Evolutionary conservation across 2,113 vertebrate species (phyloP).

Genomic region (Gopherus evgoodei): DNA sequence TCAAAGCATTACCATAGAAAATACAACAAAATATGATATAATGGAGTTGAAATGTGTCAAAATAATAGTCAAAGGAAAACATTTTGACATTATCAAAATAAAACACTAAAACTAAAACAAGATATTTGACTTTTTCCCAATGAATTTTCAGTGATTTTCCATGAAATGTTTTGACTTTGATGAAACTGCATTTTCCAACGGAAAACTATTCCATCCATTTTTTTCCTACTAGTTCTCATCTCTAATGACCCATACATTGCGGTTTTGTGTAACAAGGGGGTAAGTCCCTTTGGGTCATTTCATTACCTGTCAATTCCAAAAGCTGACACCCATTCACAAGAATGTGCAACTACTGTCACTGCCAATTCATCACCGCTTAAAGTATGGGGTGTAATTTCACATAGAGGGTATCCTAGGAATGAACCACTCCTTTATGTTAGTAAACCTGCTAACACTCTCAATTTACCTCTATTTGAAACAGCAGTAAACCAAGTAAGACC

Average conservation of each 20-base stretch:
- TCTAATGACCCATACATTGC: not conserved
- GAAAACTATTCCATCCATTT: not conserved
- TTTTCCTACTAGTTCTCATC: not conserved
- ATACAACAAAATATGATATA: not conserved
- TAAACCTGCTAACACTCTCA: slow-evolving; percentile 19
- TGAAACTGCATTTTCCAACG: not conserved
- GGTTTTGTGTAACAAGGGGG: not conserved
- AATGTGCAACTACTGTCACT: slow-evolving; percentile 27
- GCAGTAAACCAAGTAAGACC: slow-evolving; percentile 20
- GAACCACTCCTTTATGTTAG: slow-evolving; percentile 14
- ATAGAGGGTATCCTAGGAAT: not conserved
- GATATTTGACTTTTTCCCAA: not conserved
- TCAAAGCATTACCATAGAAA: not conserved
- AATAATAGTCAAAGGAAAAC: not conserved
- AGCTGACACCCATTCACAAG: not conserved
- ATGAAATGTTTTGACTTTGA: not conserved
- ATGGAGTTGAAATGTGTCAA: not conserved
- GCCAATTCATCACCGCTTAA: slow-evolving; percentile 19
- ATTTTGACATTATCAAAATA: rapidly evolving
- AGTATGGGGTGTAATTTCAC: slow-evolving; percentile 12
- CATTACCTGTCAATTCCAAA: not conserved
- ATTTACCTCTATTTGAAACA: slow-evolving; percentile 33
- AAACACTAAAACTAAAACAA: not conserved
- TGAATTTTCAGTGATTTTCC: not conserved
- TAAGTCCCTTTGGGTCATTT: not conserved